Evolutionary conservation across 1,140 invertebrate genomes (phyloP).

Genomic region (Habropoda laboriosa): DNA sequence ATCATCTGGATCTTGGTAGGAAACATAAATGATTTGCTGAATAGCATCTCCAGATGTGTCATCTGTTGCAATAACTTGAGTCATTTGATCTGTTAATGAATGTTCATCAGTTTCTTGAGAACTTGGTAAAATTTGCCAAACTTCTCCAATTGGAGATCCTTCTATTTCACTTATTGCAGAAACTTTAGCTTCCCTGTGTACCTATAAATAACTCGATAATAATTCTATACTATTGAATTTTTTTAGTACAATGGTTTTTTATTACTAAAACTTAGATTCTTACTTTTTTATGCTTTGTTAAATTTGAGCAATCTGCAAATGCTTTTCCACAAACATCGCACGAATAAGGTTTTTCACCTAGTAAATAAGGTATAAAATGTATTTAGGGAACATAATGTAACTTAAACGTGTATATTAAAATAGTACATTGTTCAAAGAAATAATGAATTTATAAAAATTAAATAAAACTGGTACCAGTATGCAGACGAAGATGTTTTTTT

Average conservation of each 20-base stretch:
- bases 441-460: not conserved
- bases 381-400: slow-evolving; percentile 30
- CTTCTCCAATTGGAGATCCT: slow-evolving; percentile 59
- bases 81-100: slow-evolving; percentile 61
- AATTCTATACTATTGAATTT: slow-evolving; percentile 16
- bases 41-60: slow-evolving; percentile 71
- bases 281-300: slow-evolving; percentile 86
- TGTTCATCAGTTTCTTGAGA: slow-evolving; percentile 66
- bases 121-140: slow-evolving; percentile 77
- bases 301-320: slow-evolving; percentile 87
- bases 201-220: slow-evolving; percentile 50
- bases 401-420: slow-evolving; percentile 1
- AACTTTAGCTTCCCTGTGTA: slow-evolving; percentile 72
- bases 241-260: not conserved
- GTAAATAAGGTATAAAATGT: slow-evolving; percentile 32
- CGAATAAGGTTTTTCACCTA: slow-evolving; percentile 89
- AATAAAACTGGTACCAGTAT: slow-evolving; percentile 81
- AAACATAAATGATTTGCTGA: slow-evolving; percentile 81
- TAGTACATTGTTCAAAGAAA: not conserved
- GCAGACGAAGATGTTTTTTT: slow-evolving; percentile 86
- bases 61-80: slow-evolving; percentile 68
- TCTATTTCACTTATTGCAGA: slow-evolving; percentile 64
- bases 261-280: slow-evolving; percentile 15
- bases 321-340: slow-evolving; percentile 89
- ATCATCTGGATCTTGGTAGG: slow-evolving; percentile 81